These are phyloP conservation scores for Beaufortia kweichowensis DNA, from an alignment of 2,113 vertebrate species.

Conservation along the genomic window DNA sequence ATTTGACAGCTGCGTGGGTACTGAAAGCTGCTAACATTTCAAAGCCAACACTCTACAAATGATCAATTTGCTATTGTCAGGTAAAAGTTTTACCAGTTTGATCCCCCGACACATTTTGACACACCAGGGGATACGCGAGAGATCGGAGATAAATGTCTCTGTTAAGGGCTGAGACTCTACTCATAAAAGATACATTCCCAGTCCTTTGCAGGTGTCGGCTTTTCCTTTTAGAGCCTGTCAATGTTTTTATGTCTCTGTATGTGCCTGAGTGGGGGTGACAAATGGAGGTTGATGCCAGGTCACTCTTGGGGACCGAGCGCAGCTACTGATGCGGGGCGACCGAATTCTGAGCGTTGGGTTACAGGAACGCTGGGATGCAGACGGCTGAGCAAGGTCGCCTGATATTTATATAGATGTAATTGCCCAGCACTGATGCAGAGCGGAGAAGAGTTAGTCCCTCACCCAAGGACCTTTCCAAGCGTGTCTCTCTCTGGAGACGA, in stretches of 20 bases:
- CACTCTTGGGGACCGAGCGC: slow-evolving; percentile 37
- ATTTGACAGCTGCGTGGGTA: slow-evolving; percentile 55
- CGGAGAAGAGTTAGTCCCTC: slow-evolving; percentile 25
- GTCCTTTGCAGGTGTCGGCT: slow-evolving; percentile 46
- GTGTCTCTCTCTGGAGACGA: background rate
- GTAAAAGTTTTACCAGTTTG: slow-evolving; percentile 57
- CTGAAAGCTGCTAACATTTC: slow-evolving; percentile 48
- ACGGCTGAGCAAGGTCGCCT: slow-evolving; percentile 21
- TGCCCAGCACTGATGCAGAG: slow-evolving; percentile 47
- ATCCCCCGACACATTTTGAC: slow-evolving; percentile 57
- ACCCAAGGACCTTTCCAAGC: slow-evolving; percentile 25
- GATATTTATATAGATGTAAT: slow-evolving; percentile 60
- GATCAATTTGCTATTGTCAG: slow-evolving; percentile 60
- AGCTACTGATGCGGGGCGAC: slow-evolving; percentile 41
- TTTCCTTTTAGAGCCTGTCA: slow-evolving; percentile 49
- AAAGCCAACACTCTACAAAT: slow-evolving; percentile 29
- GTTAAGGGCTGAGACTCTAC: slow-evolving; percentile 51
- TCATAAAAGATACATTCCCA: slow-evolving; percentile 52
- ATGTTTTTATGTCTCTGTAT: slow-evolving; percentile 45
- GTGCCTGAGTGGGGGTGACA: slow-evolving; percentile 53
- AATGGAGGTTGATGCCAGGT: slow-evolving; percentile 56
- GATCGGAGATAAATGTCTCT: slow-evolving; percentile 63
- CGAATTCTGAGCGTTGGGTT: slow-evolving; percentile 43
- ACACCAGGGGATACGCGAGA: slow-evolving; percentile 58
- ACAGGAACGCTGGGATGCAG: slow-evolving; percentile 40